These are phyloP conservation scores for Herpetotheres cachinnans DNA, from an alignment of 2,113 vertebrate species.

Conservation along the genomic window DNA sequence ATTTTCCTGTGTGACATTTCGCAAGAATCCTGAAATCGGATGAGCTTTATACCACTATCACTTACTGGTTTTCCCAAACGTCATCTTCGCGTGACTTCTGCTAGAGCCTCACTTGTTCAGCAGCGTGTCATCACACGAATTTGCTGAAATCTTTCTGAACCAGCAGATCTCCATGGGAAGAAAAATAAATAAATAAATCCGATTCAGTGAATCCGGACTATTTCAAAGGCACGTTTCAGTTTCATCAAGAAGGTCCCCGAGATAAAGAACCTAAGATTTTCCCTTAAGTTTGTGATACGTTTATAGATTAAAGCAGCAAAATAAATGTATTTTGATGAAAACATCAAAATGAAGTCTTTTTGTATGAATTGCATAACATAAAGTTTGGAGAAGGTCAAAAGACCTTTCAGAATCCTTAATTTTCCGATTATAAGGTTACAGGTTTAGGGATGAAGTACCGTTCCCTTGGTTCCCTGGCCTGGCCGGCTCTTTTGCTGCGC, in stretches of 20 bases:
- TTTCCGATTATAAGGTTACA: neutral
- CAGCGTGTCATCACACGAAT: neutral
- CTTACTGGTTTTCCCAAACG: neutral
- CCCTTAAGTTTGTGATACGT: neutral
- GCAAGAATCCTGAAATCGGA: neutral
- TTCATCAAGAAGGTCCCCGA: neutral
- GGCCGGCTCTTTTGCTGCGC: rapidly evolving
- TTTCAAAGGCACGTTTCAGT: neutral
- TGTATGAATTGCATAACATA: neutral
- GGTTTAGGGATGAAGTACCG: neutral
- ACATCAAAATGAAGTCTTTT: neutral
- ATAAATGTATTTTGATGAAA: neutral
- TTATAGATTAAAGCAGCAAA: neutral
- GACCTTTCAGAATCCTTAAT: neutral
- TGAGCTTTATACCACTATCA: neutral
- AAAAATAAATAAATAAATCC: neutral
- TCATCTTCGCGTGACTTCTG: neutral
- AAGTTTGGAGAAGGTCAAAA: neutral
- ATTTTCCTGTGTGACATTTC: neutral
- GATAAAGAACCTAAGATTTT: neutral
- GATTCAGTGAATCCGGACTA: neutral
- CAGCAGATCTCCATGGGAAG: neutral
- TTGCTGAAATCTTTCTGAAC: neutral
- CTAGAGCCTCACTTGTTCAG: neutral
- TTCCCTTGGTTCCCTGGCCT: neutral